Conservation (phyloP, 2,797 vertebrate species). For the Crossoptilon crossoptilon region DNA sequence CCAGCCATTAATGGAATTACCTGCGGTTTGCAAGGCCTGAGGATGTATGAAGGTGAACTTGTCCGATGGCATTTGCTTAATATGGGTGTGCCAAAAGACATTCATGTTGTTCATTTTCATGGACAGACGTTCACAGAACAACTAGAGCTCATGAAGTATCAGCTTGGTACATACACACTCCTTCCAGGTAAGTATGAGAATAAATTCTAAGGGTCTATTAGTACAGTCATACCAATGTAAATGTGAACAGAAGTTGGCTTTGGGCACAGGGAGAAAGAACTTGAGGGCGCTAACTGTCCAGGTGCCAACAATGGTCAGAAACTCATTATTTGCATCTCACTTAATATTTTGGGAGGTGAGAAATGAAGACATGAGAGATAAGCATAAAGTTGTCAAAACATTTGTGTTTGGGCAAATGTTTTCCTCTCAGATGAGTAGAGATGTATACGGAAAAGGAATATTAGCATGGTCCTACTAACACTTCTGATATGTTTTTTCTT, state of each 20-base stretch:
- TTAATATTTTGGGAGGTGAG: background rate
- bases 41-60: slow-evolving; percentile 89
- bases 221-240: background rate
- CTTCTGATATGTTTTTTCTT: background rate
- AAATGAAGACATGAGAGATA: background rate
- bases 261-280: background rate
- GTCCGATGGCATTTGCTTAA: slow-evolving; percentile 92
- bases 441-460: background rate
- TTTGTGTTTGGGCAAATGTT: background rate
- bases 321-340: background rate
- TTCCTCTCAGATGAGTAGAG: background rate
- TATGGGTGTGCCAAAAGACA: slow-evolving; percentile 89
- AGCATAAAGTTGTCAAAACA: background rate
- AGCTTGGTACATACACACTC: slow-evolving; percentile 88
- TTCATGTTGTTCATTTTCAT: slow-evolving; percentile 93
- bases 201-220: background rate
- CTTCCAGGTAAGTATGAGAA: slow-evolving; percentile 85
- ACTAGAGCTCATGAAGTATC: slow-evolving; percentile 79
- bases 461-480: background rate
- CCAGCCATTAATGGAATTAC: slow-evolving; percentile 95
- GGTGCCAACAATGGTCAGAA: background rate
- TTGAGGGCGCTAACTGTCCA: background rate
- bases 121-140: slow-evolving; percentile 92
- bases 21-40: slow-evolving; percentile 89
- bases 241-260: background rate